Conservation (phyloP, 2,888 invertebrate species). For the Elmis aenea region DNA sequence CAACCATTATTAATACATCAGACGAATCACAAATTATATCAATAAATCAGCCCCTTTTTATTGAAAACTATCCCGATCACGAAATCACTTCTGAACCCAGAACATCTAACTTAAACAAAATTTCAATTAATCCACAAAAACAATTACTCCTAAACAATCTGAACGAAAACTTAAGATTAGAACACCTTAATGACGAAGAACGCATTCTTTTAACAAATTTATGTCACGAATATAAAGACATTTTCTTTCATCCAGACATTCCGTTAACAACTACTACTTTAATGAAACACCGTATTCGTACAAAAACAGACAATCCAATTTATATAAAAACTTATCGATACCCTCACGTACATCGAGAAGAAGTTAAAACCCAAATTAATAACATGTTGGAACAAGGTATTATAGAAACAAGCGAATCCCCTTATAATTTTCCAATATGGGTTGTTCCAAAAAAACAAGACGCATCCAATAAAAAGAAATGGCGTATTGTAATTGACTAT, state of each 20-base stretch:
- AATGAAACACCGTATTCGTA: constrained; percentile 2
- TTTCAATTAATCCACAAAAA: no score
- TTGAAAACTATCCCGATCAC: not conserved
- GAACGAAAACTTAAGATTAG: constrained; percentile 3
- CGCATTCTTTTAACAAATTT: not conserved
- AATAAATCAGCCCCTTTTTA: constrained; percentile 1
- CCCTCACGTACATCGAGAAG: constrained; percentile 5
- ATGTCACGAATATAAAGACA: constrained; percentile 7
- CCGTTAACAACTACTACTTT: constrained; percentile 4
- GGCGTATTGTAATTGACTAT: constrained; percentile 4
- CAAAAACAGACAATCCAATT: constrained; percentile 1
- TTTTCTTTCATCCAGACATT: constrained; percentile 1
- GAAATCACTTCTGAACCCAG: no score
- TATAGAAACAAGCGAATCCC: constrained; percentile 2
- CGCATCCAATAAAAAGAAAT: no score
- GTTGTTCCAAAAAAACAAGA: constrained; percentile 9
- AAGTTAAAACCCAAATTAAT: constrained; percentile 4
- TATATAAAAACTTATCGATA: constrained; percentile 7
- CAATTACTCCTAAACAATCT: no score
- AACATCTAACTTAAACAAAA: no score
- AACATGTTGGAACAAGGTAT: constrained; percentile 6
- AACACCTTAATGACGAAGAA: constrained; percentile 8
- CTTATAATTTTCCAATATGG: constrained; percentile 6
- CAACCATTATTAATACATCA: no score
- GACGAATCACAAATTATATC: no score